phyloP scores from a whole-genome alignment of 2,797 vertebrate genomes.

The Smutsia gigantea region DNA sequence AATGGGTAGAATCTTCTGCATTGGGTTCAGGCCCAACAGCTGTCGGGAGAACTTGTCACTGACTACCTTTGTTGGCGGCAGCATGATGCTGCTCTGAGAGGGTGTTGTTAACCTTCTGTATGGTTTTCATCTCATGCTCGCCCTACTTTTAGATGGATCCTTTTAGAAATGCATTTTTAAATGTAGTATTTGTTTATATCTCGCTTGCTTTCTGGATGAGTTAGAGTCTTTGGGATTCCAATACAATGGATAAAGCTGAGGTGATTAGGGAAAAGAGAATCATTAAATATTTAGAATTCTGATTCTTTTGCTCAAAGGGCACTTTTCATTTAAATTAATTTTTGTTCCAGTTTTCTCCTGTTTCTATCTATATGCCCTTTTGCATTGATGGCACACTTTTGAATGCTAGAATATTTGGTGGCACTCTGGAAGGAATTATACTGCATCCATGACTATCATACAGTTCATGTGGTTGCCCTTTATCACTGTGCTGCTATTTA shows the following conservation, averaged over 20 bases:
- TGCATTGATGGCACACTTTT: conserved; percentile 1
- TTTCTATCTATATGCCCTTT: background rate
- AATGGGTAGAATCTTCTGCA: conserved; percentile 33
- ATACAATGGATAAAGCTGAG: background rate
- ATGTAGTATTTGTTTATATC: conserved; percentile 62
- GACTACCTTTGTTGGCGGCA: conserved; percentile 36
- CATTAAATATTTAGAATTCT: conserved; percentile 34
- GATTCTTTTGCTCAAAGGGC: conserved; percentile 40
- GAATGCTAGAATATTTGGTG: conserved; percentile 44
- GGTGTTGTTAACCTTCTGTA: background rate
- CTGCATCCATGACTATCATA: background rate
- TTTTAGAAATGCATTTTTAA: conserved; percentile 34
- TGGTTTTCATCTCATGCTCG: conserved; percentile 28
- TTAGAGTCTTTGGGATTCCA: conserved; percentile 14
- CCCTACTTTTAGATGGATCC: background rate
- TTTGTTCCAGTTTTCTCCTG: conserved; percentile 28
- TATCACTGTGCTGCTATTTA: background rate
- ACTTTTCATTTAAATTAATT: conserved; percentile 48
- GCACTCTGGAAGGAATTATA: conserved; percentile 48
- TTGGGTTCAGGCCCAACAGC: conserved; percentile 1
- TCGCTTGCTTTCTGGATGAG: conserved; percentile 36
- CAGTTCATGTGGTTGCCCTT: background rate
- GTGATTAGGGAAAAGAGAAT: conserved; percentile 36
- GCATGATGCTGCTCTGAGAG: background rate
- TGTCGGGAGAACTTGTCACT: background rate